Evolutionary conservation across 1,140 invertebrate genomes (phyloP).

Genomic region (Apis dorsata): DNA sequence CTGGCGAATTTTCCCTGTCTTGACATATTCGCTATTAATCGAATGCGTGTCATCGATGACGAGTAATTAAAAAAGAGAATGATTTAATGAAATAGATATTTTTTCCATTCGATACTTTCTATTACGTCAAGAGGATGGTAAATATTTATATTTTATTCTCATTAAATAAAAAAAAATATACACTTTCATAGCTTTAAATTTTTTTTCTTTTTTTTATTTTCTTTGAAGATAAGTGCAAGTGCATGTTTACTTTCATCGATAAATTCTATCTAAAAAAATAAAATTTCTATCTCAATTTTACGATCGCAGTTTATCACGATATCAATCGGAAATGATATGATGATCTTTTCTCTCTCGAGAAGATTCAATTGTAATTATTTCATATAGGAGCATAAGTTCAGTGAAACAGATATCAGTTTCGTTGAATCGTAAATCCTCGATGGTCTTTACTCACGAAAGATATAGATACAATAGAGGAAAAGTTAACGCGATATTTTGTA

Average conservation of each 20-base stretch:
- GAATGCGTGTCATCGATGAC: background rate
- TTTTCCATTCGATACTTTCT: no score
- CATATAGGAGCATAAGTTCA: background rate
- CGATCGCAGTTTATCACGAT: background rate
- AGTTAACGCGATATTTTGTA: background rate
- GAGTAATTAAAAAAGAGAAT: background rate
- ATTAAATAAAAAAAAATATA: background rate
- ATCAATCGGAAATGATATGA: no score
- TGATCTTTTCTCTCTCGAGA: no score
- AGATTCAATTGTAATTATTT: background rate
- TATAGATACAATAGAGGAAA: background rate
- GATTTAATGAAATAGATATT: background rate
- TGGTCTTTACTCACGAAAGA: background rate
- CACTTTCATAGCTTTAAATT: background rate
- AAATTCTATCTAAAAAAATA: background rate
- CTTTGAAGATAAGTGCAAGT: no score
- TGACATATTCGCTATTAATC: background rate
- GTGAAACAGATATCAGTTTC: background rate
- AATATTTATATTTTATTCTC: background rate
- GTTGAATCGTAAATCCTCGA: background rate
- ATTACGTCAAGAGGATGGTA: background rate
- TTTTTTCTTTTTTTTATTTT: background rate
- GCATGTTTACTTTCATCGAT: background rate
- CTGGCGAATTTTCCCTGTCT: background rate
- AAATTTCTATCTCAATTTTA: constrained; percentile 9